These are phyloP conservation scores for Cebus imitator DNA, from an alignment of 2,113 vertebrate species.

Conservation along the genomic window DNA sequence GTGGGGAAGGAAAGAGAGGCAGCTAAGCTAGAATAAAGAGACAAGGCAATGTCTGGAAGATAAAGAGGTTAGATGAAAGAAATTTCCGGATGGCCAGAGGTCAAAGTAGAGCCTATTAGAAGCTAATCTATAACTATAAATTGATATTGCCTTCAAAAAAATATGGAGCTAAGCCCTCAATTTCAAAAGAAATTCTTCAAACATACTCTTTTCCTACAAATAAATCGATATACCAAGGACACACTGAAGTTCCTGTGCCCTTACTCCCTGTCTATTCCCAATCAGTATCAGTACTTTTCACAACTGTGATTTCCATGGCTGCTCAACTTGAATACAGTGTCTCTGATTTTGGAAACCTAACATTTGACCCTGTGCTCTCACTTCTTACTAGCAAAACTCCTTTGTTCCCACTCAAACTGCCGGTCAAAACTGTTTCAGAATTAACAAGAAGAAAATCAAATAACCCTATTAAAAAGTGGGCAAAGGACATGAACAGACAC, in stretches of 20 bases:
- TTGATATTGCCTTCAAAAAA: background rate
- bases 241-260: background rate
- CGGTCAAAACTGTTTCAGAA: background rate
- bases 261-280: accelerated
- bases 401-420: background rate
- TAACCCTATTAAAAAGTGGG: too few species aligned
- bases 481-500: too few species aligned
- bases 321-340: background rate
- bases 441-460: too few species aligned
- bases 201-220: background rate
- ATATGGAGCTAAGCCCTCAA: background rate
- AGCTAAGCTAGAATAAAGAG: background rate
- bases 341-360: background rate
- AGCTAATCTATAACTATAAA: background rate
- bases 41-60: background rate
- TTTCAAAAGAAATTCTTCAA: background rate
- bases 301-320: background rate
- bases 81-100: background rate
- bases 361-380: background rate
- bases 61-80: background rate
- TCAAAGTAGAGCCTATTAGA: background rate
- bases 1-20: background rate
- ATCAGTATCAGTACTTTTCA: background rate
- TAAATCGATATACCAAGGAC: background rate
- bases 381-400: background rate